Evolutionary conservation across 2,888 invertebrate genomes (phyloP), one percentile per base, ranked within the genome.

Genomic region (Nasonia oneida): DNA sequence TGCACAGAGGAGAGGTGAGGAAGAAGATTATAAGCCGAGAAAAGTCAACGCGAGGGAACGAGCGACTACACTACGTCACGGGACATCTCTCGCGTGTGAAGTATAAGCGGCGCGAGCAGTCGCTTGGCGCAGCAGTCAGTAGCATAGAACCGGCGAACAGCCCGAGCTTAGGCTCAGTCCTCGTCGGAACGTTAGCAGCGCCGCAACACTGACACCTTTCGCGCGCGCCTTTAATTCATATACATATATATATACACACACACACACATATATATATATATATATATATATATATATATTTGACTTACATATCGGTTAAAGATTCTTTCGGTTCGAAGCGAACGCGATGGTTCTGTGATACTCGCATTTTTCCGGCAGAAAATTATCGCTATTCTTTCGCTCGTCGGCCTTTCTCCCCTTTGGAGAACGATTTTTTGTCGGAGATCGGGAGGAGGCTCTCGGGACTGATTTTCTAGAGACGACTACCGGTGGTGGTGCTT

Each of bases 121-220:
- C 79, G 18, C 53, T 33, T 57, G 23, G 57, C n/a, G 64, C 61
- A n/a, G 42, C 15, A 57, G 53, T n/a, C 53, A 53, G 50, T 53
- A 33, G 80, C 47, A 64, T 53, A 71, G 75, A 64, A 39, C 64
- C 39, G 64, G 33, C 39, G 70, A n/a, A 37, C 61, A 71, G 70
- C 67, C 67, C 64, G 57, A 64, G 79, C 64, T 64, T 39, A 42
- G 75, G n/a, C 39, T 80, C 80, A 80, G 84, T 80, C 57, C 67
- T 70, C 75, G 67, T 75, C 67, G 23, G 39, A 71, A 39, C 71
- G 37, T 37, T 42, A n/a, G 37, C 37, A 3, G 71, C 71, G 18
- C 71, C 18, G 39, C 39, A 70, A 15, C 73, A 18, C n/a, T 4
- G 23, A n/a, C 73, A 70, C 42, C 42, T 42, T 42, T 42, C 42